phyloP scores from a whole-genome alignment of 2,888 invertebrate genomes.

The Cheilosia soror region DNA sequence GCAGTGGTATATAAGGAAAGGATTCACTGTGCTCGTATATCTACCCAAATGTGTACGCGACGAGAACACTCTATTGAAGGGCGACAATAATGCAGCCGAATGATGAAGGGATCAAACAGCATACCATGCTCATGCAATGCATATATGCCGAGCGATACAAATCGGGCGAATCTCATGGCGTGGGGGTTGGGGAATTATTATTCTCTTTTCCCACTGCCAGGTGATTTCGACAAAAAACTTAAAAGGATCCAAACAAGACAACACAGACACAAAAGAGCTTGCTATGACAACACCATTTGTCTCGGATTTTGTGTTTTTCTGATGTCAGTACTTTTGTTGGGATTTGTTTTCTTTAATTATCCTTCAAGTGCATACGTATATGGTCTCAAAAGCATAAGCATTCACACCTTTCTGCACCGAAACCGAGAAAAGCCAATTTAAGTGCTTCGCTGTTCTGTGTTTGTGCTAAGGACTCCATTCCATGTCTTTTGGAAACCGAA shows the following conservation, averaged over 20 bases:
- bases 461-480: slow-evolving; percentile 3
- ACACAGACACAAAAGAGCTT: slow-evolving; percentile 42
- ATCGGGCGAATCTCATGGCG: slow-evolving; percentile 9
- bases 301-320: slow-evolving; percentile 55
- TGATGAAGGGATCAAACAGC: slow-evolving; percentile 58
- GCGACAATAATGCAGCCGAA: slow-evolving; percentile 46
- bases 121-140: slow-evolving; percentile 1
- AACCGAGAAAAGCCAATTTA: slow-evolving; percentile 68
- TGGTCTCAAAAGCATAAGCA: slow-evolving; percentile 48
- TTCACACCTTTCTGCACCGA: slow-evolving; percentile 65
- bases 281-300: slow-evolving; percentile 60
- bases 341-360: slow-evolving; percentile 62
- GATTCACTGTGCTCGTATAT: not conserved
- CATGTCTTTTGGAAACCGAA: slow-evolving; percentile 41
- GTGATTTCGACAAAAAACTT: slow-evolving; percentile 33
- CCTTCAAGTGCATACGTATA: slow-evolving; percentile 65
- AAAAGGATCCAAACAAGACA: slow-evolving; percentile 30
- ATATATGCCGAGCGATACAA: slow-evolving; percentile 12
- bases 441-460: slow-evolving; percentile 46
- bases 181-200: not conserved
- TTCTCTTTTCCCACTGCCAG: slow-evolving; percentile 23
- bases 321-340: slow-evolving; percentile 13
- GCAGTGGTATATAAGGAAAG: not conserved
- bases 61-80: slow-evolving; percentile 35
- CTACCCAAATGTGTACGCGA: slow-evolving; percentile 18